Conservation (phyloP, 2,888 invertebrate species). For the Aricia artaxerxes region DNA sequence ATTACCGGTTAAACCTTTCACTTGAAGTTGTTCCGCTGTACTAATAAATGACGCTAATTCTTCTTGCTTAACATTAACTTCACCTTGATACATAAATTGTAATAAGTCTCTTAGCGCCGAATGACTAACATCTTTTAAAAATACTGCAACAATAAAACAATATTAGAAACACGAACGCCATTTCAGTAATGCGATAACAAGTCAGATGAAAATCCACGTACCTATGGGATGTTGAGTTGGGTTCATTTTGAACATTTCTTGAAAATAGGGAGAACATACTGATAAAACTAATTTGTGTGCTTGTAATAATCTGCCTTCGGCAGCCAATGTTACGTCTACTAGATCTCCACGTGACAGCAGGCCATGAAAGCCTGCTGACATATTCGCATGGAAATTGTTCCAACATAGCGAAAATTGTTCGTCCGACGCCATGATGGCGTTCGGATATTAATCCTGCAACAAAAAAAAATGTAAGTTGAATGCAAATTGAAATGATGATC, state of each 20-base stretch:
- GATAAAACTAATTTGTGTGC: constrained; percentile 87
- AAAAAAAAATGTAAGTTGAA: constrained; percentile 16
- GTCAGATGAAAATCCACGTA: constrained; percentile 51
- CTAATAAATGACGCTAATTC: constrained; percentile 86
- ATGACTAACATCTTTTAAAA: constrained; percentile 86
- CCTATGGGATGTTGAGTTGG: constrained; percentile 85
- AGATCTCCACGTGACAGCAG: constrained; percentile 85
- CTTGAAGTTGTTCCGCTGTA: constrained; percentile 86
- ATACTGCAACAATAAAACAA: constrained; percentile 75
- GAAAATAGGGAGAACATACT: constrained; percentile 87
- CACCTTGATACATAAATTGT: constrained; percentile 87
- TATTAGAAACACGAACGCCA: constrained; percentile 34
- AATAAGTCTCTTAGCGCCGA: constrained; percentile 85
- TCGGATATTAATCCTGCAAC: constrained; percentile 61
- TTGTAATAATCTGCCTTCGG: constrained; percentile 85
- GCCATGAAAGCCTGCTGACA: constrained; percentile 86
- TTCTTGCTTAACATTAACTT: constrained; percentile 87
- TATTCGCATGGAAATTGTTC: constrained; percentile 88
- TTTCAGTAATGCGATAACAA: constrained; percentile 21
- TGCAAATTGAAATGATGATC: not conserved
- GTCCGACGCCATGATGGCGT: constrained; percentile 85
- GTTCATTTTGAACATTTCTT: constrained; percentile 87
- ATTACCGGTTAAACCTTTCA: constrained; percentile 85
- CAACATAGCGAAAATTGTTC: constrained; percentile 87
- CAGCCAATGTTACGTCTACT: constrained; percentile 86